A percentile compares a stretch with the other conserved stretches of the same genome.
Evolutionary conservation across 92 coral and sea anemone species (phyloP).

Genomic region (Scolanthus callimorphus): DNA sequence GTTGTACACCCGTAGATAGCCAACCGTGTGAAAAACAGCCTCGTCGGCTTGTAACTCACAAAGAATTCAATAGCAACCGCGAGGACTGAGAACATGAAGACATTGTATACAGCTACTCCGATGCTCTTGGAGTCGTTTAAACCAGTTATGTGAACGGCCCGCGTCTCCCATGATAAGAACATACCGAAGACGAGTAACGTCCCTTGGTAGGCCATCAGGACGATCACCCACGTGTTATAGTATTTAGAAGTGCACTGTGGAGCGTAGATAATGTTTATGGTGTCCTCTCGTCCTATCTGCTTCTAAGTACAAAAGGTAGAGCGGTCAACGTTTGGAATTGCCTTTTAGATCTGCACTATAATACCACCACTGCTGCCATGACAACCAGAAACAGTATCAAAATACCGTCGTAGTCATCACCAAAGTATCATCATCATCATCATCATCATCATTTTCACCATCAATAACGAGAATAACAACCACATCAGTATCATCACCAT

Average conservation of each 20-base stretch:
- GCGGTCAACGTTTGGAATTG: no score
- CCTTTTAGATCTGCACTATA: no score
- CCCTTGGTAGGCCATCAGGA: conserved; percentile 64
- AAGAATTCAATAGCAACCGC: conserved; percentile 46
- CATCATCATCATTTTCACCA: no score
- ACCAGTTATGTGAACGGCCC: conserved; percentile 64
- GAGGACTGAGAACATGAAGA: conserved; percentile 68
- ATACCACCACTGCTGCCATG: no score
- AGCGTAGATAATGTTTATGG: conserved; percentile 23
- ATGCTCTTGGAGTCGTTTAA: conserved; percentile 86
- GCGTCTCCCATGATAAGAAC: conserved; percentile 86
- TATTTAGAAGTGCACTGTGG: conserved; percentile 52
- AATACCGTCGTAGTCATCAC: no score
- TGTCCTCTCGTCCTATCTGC: no score
- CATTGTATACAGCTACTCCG: conserved; percentile 80
- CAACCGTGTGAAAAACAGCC: conserved; percentile 33
- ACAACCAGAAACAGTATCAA: no score
- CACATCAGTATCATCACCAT: no score
- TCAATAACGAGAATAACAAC: no score
- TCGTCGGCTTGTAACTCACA: conserved; percentile 27
- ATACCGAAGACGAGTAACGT: conserved; percentile 70
- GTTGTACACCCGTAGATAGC: conserved; percentile 56
- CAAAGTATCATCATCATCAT: no score
- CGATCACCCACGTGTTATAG: conserved; percentile 56
- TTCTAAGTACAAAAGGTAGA: no score